Evolutionary conservation across 2,797 vertebrate species (phyloP), one percentile per base, ranked within the genome.

Genomic region (Crax fasciolata): DNA sequence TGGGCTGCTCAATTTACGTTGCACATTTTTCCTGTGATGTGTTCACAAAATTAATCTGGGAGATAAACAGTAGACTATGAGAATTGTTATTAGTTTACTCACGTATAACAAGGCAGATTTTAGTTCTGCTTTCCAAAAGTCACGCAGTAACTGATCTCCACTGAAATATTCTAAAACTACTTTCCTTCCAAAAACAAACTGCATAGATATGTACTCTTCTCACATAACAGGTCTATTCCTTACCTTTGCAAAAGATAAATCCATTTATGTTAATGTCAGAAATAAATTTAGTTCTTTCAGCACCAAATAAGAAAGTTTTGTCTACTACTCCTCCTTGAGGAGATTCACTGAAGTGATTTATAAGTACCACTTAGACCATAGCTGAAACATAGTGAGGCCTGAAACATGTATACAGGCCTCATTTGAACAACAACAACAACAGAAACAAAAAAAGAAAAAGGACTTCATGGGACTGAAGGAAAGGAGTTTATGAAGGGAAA

Each of bases 331-430:
- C 21, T 59, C 24, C 57, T 52, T n/a, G 41, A 38, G 16, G 27
- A 16, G 6, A 62, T 7, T 11, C 23, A 28, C 8, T 52, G 30
- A 27, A 55, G 13, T 0, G 1, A 4, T 61, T 79, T 21, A 10
- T 13, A 38, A 19, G 51, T 6, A 18, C 9, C 49, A 17, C 30
- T 52, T 39, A 16, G 6, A 21, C 4, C 2, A 0, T 7, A 30
- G 12, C 15, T 32, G 35, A 66, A 76, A 35, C 1, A 1, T n/a
- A 58, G 21, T 44, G 21, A 32, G 18, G 18, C 5, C 28, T 14
- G 5, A n/a, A n/a, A n/a, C 7, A 30, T 39, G 23, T 24, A 7
- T 16, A 12, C 43, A 58, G 41, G 21, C 18, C 24, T 79, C 9
- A 20, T 32, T 63, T 72, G 32, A n/a, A 59, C 35, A 13, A 35